These are phyloP conservation scores for Myotis findleyi DNA, from an alignment of 2,797 vertebrate species.

Conservation along the genomic window DNA sequence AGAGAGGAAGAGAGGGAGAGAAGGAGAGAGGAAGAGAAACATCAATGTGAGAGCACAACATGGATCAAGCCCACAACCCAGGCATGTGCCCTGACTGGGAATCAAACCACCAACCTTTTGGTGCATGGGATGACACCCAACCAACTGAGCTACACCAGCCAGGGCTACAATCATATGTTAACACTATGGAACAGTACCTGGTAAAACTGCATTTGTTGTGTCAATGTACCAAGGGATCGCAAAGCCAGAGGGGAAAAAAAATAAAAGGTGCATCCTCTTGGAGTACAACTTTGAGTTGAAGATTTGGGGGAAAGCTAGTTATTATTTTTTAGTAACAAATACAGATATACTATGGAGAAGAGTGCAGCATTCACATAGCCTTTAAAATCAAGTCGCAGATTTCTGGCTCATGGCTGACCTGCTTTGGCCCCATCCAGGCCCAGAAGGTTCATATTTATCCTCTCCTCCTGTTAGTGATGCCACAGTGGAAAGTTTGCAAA, in stretches of 20 bases:
- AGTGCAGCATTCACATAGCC: not conserved
- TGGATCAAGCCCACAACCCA: not conserved
- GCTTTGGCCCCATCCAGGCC: not conserved
- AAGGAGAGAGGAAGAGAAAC: not conserved
- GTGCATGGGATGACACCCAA: not conserved
- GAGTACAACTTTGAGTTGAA: not conserved
- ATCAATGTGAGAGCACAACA: not conserved
- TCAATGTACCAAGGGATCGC: not conserved
- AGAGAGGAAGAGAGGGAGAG: no score
- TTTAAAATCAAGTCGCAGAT: not conserved
- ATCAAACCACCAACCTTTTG: not conserved
- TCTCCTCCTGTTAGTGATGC: not conserved
- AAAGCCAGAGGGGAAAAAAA: not conserved
- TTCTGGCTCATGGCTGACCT: not conserved
- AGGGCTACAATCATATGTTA: not conserved
- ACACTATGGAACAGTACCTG: not conserved
- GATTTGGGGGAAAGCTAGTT: not conserved
- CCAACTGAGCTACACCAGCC: not conserved
- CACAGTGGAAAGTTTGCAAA: conserved; percentile 19
- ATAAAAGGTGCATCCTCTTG: not conserved
- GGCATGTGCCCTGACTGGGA: not conserved
- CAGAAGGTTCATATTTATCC: not conserved
- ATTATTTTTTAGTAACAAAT: conserved; percentile 5
- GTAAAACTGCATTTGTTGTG: not conserved
- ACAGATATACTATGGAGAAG: not conserved